phyloP scores from a whole-genome alignment of 2,888 invertebrate species.

The Hydrotaea diabolus region DNA sequence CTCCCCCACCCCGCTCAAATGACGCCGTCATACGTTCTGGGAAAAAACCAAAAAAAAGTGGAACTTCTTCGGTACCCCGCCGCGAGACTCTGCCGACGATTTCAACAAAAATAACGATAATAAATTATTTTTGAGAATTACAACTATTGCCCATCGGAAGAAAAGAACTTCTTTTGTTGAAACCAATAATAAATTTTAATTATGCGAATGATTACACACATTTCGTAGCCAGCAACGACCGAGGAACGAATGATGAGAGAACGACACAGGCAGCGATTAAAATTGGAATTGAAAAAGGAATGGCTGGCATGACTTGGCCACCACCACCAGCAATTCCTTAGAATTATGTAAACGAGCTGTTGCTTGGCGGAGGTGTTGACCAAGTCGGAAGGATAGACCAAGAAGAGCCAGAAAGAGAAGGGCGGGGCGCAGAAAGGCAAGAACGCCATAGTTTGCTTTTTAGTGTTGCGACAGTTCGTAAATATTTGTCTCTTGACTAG shows the following conservation, averaged over 20 bases:
- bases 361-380: constrained; percentile 45
- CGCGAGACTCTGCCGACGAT: neutral
- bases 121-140: constrained; percentile 52
- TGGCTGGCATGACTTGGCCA: neutral
- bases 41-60: neutral
- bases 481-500: neutral
- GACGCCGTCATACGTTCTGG: too few relatives aligned
- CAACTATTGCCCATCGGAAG: constrained; percentile 2
- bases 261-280: neutral
- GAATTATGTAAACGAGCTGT: constrained; percentile 54
- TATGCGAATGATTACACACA: constrained; percentile 36
- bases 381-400: neutral
- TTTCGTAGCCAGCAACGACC: neutral
- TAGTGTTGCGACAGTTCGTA: too few relatives aligned
- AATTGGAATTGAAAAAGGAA: neutral
- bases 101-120: constrained; percentile 27
- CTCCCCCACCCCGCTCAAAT: too few relatives aligned
- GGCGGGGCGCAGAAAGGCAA: too few relatives aligned
- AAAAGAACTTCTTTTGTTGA: neutral
- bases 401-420: neutral
- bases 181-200: constrained; percentile 40
- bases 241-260: neutral
- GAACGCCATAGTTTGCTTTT: too few relatives aligned
- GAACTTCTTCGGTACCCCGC: too few relatives aligned
- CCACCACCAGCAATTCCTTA: constrained; percentile 29